Evolutionary conservation across 1,140 invertebrate genomes (phyloP).

Genomic region (Ptiloglossa arizonensis): DNA sequence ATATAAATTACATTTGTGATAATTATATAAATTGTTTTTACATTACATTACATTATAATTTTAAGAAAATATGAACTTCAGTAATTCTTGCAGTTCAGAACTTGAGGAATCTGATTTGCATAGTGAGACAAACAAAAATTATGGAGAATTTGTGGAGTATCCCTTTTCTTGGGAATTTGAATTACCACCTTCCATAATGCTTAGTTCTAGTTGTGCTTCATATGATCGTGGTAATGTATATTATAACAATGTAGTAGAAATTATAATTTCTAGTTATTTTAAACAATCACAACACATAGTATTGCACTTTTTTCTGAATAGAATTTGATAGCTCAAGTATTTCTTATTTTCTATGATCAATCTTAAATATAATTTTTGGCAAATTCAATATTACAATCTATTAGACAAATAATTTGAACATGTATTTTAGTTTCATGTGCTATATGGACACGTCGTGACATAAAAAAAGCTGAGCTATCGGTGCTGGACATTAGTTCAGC

Average conservation of each 20-base stretch:
- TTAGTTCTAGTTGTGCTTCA: constrained; percentile 86
- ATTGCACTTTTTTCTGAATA: not conserved
- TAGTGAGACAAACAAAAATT: constrained; percentile 80
- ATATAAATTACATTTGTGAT: too few species aligned
- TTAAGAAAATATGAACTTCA: not conserved
- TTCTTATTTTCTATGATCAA: too few species aligned
- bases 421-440: constrained; percentile 91
- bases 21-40: constrained; percentile 24
- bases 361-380: too few species aligned
- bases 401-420: too few species aligned
- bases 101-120: constrained; percentile 84
- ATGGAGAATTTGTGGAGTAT: constrained; percentile 82
- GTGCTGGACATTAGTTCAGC: constrained; percentile 96
- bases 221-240: constrained; percentile 87
- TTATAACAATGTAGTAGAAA: constrained; percentile 2
- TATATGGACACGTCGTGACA: constrained; percentile 94
- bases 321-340: not conserved
- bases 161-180: constrained; percentile 88
- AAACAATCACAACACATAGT: not conserved
- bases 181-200: constrained; percentile 87
- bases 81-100: constrained; percentile 84
- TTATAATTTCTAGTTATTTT: not conserved
- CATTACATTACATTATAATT: too few species aligned
- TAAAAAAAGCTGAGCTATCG: constrained; percentile 95
- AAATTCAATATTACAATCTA: too few species aligned